Evolutionary conservation across 2,888 invertebrate species (phyloP), one percentile per base, ranked within the genome.

Genomic region (Synanthedon tipuliformis): DNA sequence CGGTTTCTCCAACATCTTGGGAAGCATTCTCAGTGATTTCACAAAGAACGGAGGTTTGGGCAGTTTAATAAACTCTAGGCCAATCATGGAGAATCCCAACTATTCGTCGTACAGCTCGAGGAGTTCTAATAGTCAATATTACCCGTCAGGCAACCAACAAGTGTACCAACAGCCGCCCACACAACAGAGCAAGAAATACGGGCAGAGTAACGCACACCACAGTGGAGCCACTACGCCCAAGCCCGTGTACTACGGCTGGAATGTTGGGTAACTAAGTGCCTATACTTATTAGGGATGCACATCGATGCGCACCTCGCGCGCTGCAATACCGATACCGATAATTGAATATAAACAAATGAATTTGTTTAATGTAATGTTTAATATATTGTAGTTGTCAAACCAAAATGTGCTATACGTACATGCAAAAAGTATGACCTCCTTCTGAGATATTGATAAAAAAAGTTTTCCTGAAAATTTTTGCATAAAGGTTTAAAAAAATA

Each of bases 161-260:
- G 69, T 61, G 53, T 70, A 73, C 62, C 77, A 76, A 59, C 69
- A 71, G 60, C 72, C 79, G 52, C 58, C 64, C 4, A 66, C 64
- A 57, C 81, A 80, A 64, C 80, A 80, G 64, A 81, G 70, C 66
- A 81, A 62, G 65, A 81, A 79, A 57, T 80, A 85, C 59, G 81
- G 73, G 16, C 76, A 79, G 59, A 73, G 57, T 56, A 65, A 80
- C 60, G 72, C 73, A 18, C 71, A 60, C 34, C 78, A 66, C 57
- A 78, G 60, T 56, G 68, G 62, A 49, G 81, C 79, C 50, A 65
- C 78, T 34, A 78, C 84, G 12, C 68, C 71, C 64, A 79, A 70
- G 61, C 86, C 88, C 18, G 73, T 72, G 56, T 67, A 71, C 52
- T 88, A 86, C 63, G 87, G 87, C 59, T 87, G 87, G 87, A 82